Percentiles rank a stretch among this genome's conserved stretches.
phyloP scores from a whole-genome alignment of 1,140 invertebrate species.

The Drosophila kurseongensis region DNA sequence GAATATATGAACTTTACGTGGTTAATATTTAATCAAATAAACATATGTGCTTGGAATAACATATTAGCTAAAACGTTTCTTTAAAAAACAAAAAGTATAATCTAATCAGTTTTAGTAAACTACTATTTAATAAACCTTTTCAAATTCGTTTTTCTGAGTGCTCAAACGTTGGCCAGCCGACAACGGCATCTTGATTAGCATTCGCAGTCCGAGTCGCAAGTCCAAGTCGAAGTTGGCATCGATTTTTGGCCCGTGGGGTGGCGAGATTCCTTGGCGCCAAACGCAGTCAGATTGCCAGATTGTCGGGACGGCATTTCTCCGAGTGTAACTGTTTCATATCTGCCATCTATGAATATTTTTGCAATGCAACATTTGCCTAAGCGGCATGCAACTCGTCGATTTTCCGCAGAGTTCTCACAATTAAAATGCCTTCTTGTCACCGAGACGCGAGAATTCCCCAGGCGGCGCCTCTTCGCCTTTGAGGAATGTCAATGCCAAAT shows the following conservation, averaged over 20 bases:
- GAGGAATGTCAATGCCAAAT: slow-evolving; percentile 70
- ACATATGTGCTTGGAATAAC: neutral
- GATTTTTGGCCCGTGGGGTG: slow-evolving; percentile 64
- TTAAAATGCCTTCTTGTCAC: slow-evolving; percentile 65
- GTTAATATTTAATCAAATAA: too few species aligned
- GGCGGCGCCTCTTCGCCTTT: slow-evolving; percentile 42
- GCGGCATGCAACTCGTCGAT: slow-evolving; percentile 67
- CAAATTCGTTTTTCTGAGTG: slow-evolving; percentile 13
- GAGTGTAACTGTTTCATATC: slow-evolving; percentile 50
- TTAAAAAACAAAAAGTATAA: too few species aligned
- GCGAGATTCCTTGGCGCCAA: slow-evolving; percentile 78
- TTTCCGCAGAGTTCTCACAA: slow-evolving; percentile 77
- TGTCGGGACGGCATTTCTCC: slow-evolving; percentile 18
- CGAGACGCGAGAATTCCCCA: slow-evolving; percentile 35
- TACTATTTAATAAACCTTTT: neutral
- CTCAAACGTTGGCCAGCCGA: slow-evolving; percentile 32
- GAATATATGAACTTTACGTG: too few species aligned
- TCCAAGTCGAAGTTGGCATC: slow-evolving; percentile 40
- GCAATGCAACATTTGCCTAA: slow-evolving; percentile 29
- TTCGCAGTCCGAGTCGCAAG: slow-evolving; percentile 38
- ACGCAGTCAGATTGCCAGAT: slow-evolving; percentile 39
- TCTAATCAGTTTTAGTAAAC: too few species aligned
- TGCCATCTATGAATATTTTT: slow-evolving; percentile 27
- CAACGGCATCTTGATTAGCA: slow-evolving; percentile 77
- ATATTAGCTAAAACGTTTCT: too few species aligned